Percentiles rank a stretch among this genome's conserved stretches.
These are phyloP conservation scores for Pangasianodon gigas DNA, from an alignment of 2,113 vertebrate species.

Conservation along the genomic window DNA sequence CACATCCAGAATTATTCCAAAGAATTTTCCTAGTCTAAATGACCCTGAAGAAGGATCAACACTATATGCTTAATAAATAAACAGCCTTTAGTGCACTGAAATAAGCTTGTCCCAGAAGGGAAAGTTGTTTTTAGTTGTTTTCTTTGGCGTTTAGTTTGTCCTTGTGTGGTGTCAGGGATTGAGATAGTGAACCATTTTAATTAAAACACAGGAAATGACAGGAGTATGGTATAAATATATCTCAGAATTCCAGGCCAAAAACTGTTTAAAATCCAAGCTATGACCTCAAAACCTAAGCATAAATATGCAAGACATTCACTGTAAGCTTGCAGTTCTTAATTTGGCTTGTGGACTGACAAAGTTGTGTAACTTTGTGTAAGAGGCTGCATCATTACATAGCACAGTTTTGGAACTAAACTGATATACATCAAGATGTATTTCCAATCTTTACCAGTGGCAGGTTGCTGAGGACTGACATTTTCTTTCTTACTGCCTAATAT, in stretches of 20 bases:
- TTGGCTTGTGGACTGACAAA: neutral
- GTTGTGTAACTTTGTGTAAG: neutral
- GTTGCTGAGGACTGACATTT: neutral
- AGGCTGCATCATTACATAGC: neutral
- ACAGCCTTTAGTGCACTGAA: neutral
- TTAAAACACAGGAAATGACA: neutral
- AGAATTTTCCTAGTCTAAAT: neutral
- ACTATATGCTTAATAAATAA: neutral
- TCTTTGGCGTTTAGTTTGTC: neutral
- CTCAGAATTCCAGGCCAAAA: neutral
- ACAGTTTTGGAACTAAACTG: neutral
- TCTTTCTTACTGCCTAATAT: neutral
- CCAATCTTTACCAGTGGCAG: neutral
- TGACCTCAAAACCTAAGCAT: neutral
- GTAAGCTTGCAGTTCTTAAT: neutral
- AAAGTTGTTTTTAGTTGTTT: neutral
- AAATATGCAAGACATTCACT: neutral
- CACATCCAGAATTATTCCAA: neutral
- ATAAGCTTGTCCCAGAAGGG: neutral
- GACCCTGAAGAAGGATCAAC: neutral
- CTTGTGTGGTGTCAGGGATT: neutral
- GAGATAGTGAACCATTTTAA: neutral
- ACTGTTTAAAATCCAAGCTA: neutral
- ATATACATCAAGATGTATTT: neutral
- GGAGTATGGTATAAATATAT: neutral